These are phyloP conservation scores for Antechinus stuartii DNA, from an alignment of 2,113 vertebrate genomes.

Conservation along the genomic window DNA sequence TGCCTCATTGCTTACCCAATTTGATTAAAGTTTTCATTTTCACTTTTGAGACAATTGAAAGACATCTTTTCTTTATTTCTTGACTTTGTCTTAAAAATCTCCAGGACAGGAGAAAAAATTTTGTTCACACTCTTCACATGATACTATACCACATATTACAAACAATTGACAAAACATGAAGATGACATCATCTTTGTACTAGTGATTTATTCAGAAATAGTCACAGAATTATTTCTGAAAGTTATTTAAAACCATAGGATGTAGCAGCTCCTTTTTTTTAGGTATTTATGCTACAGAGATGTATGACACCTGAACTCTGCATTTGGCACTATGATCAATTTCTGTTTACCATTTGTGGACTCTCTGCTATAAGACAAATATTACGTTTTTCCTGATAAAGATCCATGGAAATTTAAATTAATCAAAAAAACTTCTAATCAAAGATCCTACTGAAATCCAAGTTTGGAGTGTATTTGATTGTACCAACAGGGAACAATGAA, in stretches of 20 bases:
- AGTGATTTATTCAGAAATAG: not conserved
- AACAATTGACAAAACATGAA: not conserved
- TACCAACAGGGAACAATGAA: not conserved
- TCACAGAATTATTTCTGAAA: not conserved
- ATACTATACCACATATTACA: not conserved
- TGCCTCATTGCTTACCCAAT: not conserved
- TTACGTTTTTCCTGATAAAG: not conserved
- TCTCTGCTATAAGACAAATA: not conserved
- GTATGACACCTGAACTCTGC: not conserved
- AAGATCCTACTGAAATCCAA: not conserved
- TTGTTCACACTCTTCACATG: not conserved
- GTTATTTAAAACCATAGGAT: not conserved
- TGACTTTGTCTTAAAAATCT: not conserved
- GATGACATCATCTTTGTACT: not conserved
- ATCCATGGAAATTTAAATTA: not conserved
- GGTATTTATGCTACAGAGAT: not conserved
- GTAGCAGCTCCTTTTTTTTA: not conserved
- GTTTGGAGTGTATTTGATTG: not conserved
- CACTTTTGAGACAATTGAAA: not conserved
- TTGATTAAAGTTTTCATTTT: not conserved
- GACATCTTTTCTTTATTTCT: not conserved
- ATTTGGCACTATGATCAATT: not conserved
- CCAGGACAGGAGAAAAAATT: not conserved
- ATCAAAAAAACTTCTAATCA: not conserved
- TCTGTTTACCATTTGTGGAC: not conserved